phyloP scores from a whole-genome alignment of 2,113 vertebrate genomes.

The Psettodes erumei region DNA sequence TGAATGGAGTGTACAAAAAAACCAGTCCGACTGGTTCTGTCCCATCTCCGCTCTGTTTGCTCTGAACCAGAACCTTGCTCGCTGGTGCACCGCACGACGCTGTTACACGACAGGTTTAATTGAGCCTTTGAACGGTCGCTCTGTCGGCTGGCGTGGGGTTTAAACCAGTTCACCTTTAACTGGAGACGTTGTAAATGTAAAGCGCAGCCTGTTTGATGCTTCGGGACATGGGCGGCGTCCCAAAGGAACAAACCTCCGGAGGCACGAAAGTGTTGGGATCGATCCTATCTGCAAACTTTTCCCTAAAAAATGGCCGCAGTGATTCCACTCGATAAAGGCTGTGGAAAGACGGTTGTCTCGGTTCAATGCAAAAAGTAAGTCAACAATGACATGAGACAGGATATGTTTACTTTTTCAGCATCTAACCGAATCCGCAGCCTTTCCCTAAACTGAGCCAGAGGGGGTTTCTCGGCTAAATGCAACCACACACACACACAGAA shows the following conservation, averaged over 20 bases:
- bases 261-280: not conserved
- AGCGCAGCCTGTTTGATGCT: not conserved
- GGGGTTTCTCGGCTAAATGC: not conserved
- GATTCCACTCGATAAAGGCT: no score
- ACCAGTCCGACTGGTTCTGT: constrained; percentile 66
- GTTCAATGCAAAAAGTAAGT: not conserved
- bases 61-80: constrained; percentile 46
- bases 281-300: not conserved
- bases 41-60: constrained; percentile 63
- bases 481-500: not conserved
- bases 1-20: constrained; percentile 28
- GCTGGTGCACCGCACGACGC: not conserved
- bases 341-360: no score
- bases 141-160: not conserved
- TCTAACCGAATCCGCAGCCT: not conserved
- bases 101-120: not conserved
- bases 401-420: not conserved
- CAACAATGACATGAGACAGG: not conserved
- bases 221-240: not conserved
- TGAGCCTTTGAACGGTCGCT: not conserved
- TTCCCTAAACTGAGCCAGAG: not conserved
- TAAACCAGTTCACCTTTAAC: not conserved
- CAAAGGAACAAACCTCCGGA: not conserved
- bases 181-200: not conserved
- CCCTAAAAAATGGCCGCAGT: no score